Evolutionary conservation across 2,113 vertebrate genomes (phyloP).

Genomic region (Cyprinodon variegatus): DNA sequence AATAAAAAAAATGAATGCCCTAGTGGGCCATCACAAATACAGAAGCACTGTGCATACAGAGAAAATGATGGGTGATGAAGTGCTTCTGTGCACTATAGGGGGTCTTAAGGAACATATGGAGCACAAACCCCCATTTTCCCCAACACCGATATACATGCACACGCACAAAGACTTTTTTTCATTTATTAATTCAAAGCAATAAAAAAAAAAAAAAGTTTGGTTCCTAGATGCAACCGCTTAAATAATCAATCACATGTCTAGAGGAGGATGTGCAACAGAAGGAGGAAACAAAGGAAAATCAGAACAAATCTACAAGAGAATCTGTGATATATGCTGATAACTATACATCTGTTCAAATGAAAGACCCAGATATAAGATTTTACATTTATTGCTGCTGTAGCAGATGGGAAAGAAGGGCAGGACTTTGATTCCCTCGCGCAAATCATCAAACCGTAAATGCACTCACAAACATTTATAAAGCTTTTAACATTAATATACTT

Average conservation of each 20-base stretch:
- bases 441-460: conserved; percentile 41
- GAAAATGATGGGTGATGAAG: conserved; percentile 70
- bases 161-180: conserved; percentile 32
- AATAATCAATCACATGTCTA: conserved; percentile 59
- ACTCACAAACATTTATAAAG: conserved; percentile 43
- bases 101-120: conserved; percentile 71
- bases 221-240: conserved; percentile 50
- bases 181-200: conserved; percentile 60
- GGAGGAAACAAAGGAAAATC: conserved; percentile 52
- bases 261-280: conserved; percentile 56
- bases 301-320: conserved; percentile 10
- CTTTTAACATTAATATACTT: conserved; percentile 59
- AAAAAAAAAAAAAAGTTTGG: conserved; percentile 29
- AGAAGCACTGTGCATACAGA: conserved; percentile 5
- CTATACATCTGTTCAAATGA: conserved; percentile 10
- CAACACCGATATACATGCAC: conserved; percentile 32
- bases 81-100: conserved; percentile 61
- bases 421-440: conserved; percentile 28
- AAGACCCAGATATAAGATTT: conserved; percentile 17
- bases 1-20: neutral
- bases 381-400: neutral
- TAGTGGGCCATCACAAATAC: conserved; percentile 29
- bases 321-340: neutral
- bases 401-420: conserved; percentile 9
- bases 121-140: conserved; percentile 38